Evolutionary conservation across 1,140 invertebrate species (phyloP), one percentile per base, ranked within the genome.

Genomic region (Caenorhabditis tropicalis): DNA sequence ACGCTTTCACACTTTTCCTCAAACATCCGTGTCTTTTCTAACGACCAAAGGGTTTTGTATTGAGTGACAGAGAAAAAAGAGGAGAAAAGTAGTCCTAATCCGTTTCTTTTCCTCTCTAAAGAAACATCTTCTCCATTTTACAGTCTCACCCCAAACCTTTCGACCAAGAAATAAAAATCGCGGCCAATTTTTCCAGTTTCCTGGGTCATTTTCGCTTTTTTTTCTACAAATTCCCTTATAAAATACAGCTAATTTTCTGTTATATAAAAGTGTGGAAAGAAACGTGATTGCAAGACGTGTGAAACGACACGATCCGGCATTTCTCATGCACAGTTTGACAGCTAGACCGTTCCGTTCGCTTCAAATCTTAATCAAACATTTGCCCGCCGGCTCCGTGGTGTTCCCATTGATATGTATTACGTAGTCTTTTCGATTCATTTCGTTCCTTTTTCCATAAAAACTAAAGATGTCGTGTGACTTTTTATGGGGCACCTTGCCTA

Each of bases 351-450:
- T 65, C 33, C 58, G 29, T 65, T 65, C 29, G 33, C 36, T 43
- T 21, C 65, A 74, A 74, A 43, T 74, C 65, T 74, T 74, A 46
- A 43, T 74, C 65, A 74, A 74, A 74, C 36, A 74, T 74, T 74
- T 5, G 36, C 10, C 16, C 2, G 58, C 33, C n/a, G n/a, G n/a
- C n/a, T n/a, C 36, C 58, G 36, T 65, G 33, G 36, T 74, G 36
- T 43, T 74, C 21, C 65, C 36, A 10, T 21, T 74, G 36, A 43
- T 43, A 46, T 51, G 48, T 16, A 51, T 70, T 70, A 43, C 36
- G 65, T 74, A 43, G 65, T 43, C 36, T 21, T 9, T 56, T 56
- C 10, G 7, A 21, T n/a, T 56, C 21, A 10, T 56, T 56, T 56
- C 21, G 9, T 56, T 15, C 7, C 27, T 56, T 27, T n/a, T 27